Evolutionary conservation across 2,797 vertebrate genomes (phyloP), one percentile per base, ranked within the genome.

Genomic region (Acrocephalus scirpaceus): DNA sequence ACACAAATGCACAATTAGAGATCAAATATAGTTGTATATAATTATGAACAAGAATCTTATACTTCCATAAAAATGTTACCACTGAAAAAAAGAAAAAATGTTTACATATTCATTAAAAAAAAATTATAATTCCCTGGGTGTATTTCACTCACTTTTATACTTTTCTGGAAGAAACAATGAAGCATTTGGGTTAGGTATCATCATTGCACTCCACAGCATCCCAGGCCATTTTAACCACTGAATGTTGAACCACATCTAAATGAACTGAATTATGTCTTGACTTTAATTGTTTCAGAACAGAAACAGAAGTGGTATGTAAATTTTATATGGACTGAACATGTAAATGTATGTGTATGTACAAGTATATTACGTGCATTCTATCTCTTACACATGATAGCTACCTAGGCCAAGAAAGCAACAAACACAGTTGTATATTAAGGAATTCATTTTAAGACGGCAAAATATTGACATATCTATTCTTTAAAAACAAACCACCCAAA

Each of bases 221-320:
- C 32, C 19, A 74, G 44, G 29, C 7, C 14, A 57, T 50, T 95
- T 96, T 32, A 74, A 32, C 4, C 22, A 40, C 1, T 51, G 29
- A 44, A 34, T 77, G 17, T 47, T 56, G 51, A 66, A 18, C 22
- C 7, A 42, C 17, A 29, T 42, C 16, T 83, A 70, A 88, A 82
- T 36, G 9, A 73, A 64, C 14, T 47, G 36, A 67, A 74, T 78
- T 61, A 47, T 36, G 25, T 4, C 10, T 72, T 77, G 45, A 44
- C 5, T 80, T 78, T 53, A 74, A 50, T 23, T 83, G 12, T 92
- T 87, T 70, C 44, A 79, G 36, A 85, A 51, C 2, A 87, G 27
- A 62, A 11, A 53, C 0, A 0, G 81, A 88, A 83, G 66, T 2
- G 0, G 2, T 25, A 16, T 61, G 15, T 5, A 50, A 42, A 58